phyloP scores from a whole-genome alignment of 2,888 invertebrate genomes.

The Chaetogeoica ovagalla region DNA sequence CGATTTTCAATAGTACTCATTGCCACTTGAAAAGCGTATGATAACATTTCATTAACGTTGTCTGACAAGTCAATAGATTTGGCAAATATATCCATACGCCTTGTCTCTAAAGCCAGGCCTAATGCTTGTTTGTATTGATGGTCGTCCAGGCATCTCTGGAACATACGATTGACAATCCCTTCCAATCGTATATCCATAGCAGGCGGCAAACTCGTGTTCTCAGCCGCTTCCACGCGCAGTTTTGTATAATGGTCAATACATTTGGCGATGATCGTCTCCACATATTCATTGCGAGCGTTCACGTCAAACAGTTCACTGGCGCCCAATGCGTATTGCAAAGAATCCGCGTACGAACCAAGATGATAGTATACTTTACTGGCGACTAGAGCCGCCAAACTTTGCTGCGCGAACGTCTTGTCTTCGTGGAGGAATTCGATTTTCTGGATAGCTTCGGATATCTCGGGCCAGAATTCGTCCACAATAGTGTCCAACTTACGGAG shows the following conservation, averaged over 20 bases:
- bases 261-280: slow-evolving; percentile 93
- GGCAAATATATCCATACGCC: slow-evolving; percentile 96
- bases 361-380: slow-evolving; percentile 99
- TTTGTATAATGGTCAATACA: slow-evolving; percentile 97
- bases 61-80: slow-evolving; percentile 88
- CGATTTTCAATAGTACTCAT: slow-evolving; percentile 95
- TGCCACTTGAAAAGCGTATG: slow-evolving; percentile 93
- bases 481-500: slow-evolving; percentile 88
- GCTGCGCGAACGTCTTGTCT: slow-evolving; percentile 83
- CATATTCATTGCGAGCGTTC: slow-evolving; percentile 90
- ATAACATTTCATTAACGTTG: slow-evolving; percentile 86
- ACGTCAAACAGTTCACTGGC: slow-evolving; percentile 95
- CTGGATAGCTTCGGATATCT: slow-evolving; percentile 95
- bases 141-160: slow-evolving; percentile 91
- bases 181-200: slow-evolving; percentile 81
- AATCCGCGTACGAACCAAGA: slow-evolving; percentile 94
- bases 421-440: slow-evolving; percentile 83
- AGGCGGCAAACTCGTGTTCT: slow-evolving; percentile 66
- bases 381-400: slow-evolving; percentile 91
- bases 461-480: slow-evolving; percentile 98
- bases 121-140: slow-evolving; percentile 94
- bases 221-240: slow-evolving; percentile 71
- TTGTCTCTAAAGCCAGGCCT: slow-evolving; percentile 93
- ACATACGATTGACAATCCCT: slow-evolving; percentile 95
- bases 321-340: slow-evolving; percentile 93